Percentiles rank a stretch among this genome's conserved stretches.
phyloP scores from a whole-genome alignment of 1,140 invertebrate genomes.

The Diabrotica virgifera region DNA sequence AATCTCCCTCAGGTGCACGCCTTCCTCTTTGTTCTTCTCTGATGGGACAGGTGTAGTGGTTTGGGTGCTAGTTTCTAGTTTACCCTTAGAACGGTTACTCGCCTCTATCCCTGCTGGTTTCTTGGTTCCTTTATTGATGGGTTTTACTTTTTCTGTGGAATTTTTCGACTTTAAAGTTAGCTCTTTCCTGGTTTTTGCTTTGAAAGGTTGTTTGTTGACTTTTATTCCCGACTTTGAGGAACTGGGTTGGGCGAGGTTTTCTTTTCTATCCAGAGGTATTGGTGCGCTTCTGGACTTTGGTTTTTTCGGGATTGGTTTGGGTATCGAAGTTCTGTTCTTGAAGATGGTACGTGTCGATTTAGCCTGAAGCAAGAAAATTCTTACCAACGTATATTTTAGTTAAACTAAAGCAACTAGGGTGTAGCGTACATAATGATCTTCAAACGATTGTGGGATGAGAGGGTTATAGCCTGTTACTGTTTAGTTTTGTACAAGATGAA shows the following conservation, averaged over 20 bases:
- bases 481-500: too few species aligned
- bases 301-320: slow-evolving; percentile 33
- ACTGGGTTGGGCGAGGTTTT: slow-evolving; percentile 40
- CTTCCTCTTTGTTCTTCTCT: slow-evolving; percentile 16
- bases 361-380: slow-evolving; percentile 42
- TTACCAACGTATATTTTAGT: slow-evolving; percentile 34
- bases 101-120: slow-evolving; percentile 18
- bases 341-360: slow-evolving; percentile 34
- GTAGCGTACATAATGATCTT: too few species aligned
- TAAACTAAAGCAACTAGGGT: not conserved
- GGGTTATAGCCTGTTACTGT: too few species aligned
- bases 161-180: slow-evolving; percentile 34
- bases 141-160: slow-evolving; percentile 25
- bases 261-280: slow-evolving; percentile 38
- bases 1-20: slow-evolving; percentile 39
- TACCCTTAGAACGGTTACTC: slow-evolving; percentile 7
- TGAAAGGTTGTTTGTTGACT: slow-evolving; percentile 30
- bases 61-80: slow-evolving; percentile 8
- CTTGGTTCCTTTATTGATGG: slow-evolving; percentile 16
- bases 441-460: too few species aligned
- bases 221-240: slow-evolving; percentile 31
- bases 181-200: slow-evolving; percentile 32
- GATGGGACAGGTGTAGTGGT: slow-evolving; percentile 3
- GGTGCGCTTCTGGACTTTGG: slow-evolving; percentile 27
- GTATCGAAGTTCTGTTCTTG: slow-evolving; percentile 33